Evolutionary conservation across 2,888 invertebrate species (phyloP), one percentile per base, ranked within the genome.

Genomic region (Pemphredon lugubris): DNA sequence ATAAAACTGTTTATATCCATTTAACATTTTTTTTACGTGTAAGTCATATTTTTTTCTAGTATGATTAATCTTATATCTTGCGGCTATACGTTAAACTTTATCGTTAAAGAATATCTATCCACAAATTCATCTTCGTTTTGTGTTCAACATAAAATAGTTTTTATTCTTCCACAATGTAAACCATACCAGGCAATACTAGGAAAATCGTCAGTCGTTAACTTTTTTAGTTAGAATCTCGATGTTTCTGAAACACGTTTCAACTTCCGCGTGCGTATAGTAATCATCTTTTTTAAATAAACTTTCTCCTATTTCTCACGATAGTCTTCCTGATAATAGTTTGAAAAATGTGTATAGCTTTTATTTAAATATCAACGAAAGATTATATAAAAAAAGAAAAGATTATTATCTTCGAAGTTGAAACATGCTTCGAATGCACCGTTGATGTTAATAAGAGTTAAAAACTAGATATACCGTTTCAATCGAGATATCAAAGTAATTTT

Each of bases 11-110:
- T 23, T 21, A 11, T 45, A 21, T 23, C 23, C 3, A 23, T 45
- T 45, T 45, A 13, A 23, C 23, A 3, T 9, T n/a, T 34, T 50
- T 50, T 32, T 37, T 34, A 50, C 37, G 14, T 37, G 18, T 50
- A 50, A 37, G 50, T 50, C 50, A 30, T 14, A 11, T 50, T 50
- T 20, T 50, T 7, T 34, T 34, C 23, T 48, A 21, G 26, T 11
- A 14, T 23, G n/a, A 45, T 11, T 11, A 45, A n/a, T 21, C 26
- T 14, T 20, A 21, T 21, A 21, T 7, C 39, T 45, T 23, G 11
- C 18, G 23, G 45, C 18, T 13, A 23, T 23, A n/a, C 4, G 21
- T 23, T 45, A 6, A 23, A 45, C n/a, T n/a, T n/a, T n/a, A n/a
- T n/a, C n/a, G n/a, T n/a, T n/a, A 11, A 21, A 45, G 11, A n/a